Percentiles rank a stretch among this genome's conserved stretches.
These are phyloP conservation scores for Diabrotica virgifera DNA, from an alignment of 1,140 invertebrate species.

Conservation along the genomic window DNA sequence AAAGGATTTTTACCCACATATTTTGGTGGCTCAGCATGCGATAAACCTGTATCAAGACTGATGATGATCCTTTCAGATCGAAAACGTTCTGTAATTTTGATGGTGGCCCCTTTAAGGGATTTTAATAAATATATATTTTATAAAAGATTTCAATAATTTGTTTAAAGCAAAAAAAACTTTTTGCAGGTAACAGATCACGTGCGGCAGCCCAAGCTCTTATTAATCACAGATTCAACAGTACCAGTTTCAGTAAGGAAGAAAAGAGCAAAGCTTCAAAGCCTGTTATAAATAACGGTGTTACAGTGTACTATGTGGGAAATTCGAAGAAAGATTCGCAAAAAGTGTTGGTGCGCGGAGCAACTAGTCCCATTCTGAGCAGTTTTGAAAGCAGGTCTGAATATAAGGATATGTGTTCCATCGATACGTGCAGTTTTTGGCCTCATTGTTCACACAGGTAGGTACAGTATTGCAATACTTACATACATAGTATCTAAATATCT, in stretches of 20 bases:
- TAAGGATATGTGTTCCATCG: slow-evolving; percentile 49
- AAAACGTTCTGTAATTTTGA: no score
- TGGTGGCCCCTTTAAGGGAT: no score
- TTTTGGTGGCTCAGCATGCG: no score
- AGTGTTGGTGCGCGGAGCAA: slow-evolving; percentile 52
- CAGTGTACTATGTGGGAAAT: slow-evolving; percentile 52
- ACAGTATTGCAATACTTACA: no score
- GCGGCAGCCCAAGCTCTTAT: slow-evolving; percentile 51
- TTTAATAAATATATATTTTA: no score
- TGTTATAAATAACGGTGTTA: slow-evolving; percentile 43
- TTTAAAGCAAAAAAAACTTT: no score
- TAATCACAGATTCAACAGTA: slow-evolving; percentile 48
- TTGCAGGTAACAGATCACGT: slow-evolving; percentile 48
- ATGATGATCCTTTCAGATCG: no score
- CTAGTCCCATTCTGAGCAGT: slow-evolving; percentile 47
- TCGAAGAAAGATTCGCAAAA: slow-evolving; percentile 41
- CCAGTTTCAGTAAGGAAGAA: slow-evolving; percentile 46
- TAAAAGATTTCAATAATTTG: no score
- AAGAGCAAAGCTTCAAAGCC: slow-evolving; percentile 40
- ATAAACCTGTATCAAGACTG: no score
- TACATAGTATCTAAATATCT: slow-evolving; percentile 20
- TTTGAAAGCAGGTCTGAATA: slow-evolving; percentile 30
- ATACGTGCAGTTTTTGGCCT: slow-evolving; percentile 58
- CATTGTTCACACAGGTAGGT: slow-evolving; percentile 53
- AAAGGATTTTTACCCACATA: no score